Conservation (phyloP, 2,888 invertebrate species). For the Pomacea canaliculata region DNA sequence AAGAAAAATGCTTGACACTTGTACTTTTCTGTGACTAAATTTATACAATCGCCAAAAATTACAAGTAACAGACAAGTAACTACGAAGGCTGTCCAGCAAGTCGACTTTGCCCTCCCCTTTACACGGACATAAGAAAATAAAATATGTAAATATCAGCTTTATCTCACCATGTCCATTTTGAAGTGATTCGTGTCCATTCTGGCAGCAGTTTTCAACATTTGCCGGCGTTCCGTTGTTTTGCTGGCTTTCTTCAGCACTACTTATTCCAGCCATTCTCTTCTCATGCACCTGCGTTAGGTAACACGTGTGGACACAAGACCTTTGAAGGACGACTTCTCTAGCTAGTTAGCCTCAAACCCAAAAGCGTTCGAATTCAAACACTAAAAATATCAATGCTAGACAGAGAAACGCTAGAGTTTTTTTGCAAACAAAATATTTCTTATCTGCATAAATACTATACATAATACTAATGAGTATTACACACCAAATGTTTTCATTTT, state of each 20-base stretch:
- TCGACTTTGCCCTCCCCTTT: constrained; percentile 27
- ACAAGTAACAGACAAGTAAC: too few species aligned
- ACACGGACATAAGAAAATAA: background rate
- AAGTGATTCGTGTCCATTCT: constrained; percentile 15
- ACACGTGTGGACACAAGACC: constrained; percentile 33
- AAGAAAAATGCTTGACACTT: too few species aligned
- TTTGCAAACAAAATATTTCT: too few species aligned
- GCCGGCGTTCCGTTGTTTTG: constrained; percentile 20
- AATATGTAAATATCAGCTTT: background rate
- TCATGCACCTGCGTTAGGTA: constrained; percentile 17
- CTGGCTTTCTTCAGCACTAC: constrained; percentile 41
- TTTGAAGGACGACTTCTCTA: constrained; percentile 35
- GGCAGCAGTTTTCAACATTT: constrained; percentile 19
- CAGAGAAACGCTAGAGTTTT: too few species aligned
- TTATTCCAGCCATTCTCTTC: constrained; percentile 52
- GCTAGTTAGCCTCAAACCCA: background rate
- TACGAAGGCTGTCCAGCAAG: too few species aligned
- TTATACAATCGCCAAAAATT: too few species aligned
- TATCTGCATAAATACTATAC: background rate
- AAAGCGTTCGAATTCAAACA: background rate
- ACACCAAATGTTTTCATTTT: background rate
- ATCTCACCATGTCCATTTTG: constrained; percentile 38
- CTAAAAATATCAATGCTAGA: too few species aligned
- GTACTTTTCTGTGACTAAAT: too few species aligned
- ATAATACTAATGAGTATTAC: background rate